phyloP scores from a whole-genome alignment of 2,113 vertebrate genomes.

The Eublepharis macularius region DNA sequence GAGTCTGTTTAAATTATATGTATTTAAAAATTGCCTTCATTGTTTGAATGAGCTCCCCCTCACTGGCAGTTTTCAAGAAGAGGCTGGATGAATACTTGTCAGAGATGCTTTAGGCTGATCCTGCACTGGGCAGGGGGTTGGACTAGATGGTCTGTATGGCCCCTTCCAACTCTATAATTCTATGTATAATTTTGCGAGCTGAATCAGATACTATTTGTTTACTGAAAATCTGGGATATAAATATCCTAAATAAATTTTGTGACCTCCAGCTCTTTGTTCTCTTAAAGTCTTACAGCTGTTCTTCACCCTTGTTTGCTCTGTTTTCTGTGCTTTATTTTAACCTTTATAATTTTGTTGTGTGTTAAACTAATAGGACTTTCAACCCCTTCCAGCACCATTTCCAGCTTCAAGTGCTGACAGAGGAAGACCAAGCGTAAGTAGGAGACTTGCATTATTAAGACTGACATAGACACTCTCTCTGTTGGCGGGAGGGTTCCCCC shows the following conservation, averaged over 20 bases:
- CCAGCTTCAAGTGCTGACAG: slow-evolving; percentile 50
- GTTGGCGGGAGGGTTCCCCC: background rate
- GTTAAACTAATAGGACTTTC: slow-evolving; percentile 61
- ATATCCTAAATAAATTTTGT: background rate
- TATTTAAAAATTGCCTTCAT: no score
- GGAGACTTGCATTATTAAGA: background rate
- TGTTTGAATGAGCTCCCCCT: no score
- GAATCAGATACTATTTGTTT: no score
- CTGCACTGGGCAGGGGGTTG: no score
- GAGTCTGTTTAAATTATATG: no score
- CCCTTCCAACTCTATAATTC: no score
- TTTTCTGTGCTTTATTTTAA: background rate
- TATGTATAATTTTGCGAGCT: no score
- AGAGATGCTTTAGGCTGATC: no score
- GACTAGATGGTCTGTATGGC: no score
- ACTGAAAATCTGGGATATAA: no score
- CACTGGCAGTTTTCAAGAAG: no score
- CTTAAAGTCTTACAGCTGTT: background rate
- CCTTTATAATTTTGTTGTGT: slow-evolving; percentile 18
- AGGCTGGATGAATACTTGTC: no score
- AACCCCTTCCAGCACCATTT: slow-evolving; percentile 56
- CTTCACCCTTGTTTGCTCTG: background rate
- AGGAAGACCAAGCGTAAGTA: slow-evolving; percentile 76
- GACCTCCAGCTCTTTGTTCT: background rate
- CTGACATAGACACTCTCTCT: background rate